Evolutionary conservation across 2,888 invertebrate species (phyloP), one percentile per base, ranked within the genome.

Genomic region (Psylliodes chrysocephalus): DNA sequence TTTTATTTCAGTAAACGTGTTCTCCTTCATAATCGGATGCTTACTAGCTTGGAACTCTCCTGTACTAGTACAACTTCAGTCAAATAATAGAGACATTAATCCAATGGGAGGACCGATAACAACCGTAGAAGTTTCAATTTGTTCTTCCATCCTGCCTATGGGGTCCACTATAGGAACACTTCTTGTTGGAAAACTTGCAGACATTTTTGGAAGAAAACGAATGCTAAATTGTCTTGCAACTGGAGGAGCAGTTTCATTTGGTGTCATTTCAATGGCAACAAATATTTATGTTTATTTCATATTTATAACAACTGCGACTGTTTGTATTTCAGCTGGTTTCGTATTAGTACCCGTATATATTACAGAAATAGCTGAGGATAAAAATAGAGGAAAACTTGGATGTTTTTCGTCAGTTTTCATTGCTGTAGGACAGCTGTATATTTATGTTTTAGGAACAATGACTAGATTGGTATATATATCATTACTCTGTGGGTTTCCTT

Each of bases 341-440:
- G 18, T 28, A 10, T 30, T 14, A 15, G 49, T 51, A 6, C 30
- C 49, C 1, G 17, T 51, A 8, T 51, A 51, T n/a, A 28, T 17
- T 10, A 28, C 17, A 25, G 49, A 51, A 33, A 51, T 51, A n/a
- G 28, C 49, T 14, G 4, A 25, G 0, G 49, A 51, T 15, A 7
- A 15, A 8, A 18, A 51, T 30, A 12, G 49, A 30, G 6, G 28
- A 4, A 17, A 91, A 0, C 82, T 94, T 1, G 66, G 64, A 3
- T 63, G 93, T 0, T 88, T 64, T 1, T 44, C 73, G 42, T 62
- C 54, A 0, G n/a, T 71, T 5, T 60, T 68, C 1, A 14, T 55
- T 3, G 44, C 68, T 5, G 5, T 60, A 1, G 73, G 75, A 3
- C 18, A 65, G 3, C 44, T 73, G 7, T 68, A 68, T 12, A 51